These are phyloP conservation scores for Pygmarrhopalites habei DNA, from an alignment of 1,140 invertebrate species.

Conservation along the genomic window DNA sequence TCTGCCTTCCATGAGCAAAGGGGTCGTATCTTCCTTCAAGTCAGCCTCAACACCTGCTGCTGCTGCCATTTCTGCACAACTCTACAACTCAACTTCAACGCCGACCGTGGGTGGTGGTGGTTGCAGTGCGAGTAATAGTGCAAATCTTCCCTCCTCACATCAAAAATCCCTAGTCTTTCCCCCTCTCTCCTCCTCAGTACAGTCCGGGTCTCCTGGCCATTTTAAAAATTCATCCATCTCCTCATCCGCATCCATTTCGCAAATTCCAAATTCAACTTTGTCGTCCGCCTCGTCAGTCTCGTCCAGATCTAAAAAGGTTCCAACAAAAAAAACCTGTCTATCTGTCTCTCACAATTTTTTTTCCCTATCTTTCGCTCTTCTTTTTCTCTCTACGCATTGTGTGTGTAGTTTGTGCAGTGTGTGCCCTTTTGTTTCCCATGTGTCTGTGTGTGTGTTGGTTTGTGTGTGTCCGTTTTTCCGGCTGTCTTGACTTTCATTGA, in stretches of 20 bases:
- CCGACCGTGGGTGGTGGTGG: not conserved
- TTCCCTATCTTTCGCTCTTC: not conserved
- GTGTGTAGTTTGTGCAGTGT: not conserved
- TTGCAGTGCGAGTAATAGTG: not conserved
- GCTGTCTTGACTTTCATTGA: too few relatives aligned
- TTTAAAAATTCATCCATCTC: not conserved
- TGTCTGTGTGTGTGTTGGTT: too few relatives aligned
- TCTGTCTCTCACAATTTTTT: slow-evolving; percentile 2
- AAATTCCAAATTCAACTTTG: slow-evolving; percentile 4
- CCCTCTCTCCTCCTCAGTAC: not conserved
- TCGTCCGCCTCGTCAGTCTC: slow-evolving; percentile 13
- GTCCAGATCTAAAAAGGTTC: slow-evolving; percentile 35
- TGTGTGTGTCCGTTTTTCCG: too few relatives aligned
- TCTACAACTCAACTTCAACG: not conserved
- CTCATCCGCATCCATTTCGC: not conserved
- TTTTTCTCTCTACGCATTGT: slow-evolving; percentile 42
- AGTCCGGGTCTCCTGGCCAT: not conserved
- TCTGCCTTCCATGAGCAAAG: slow-evolving; percentile 31
- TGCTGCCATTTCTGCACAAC: slow-evolving; percentile 13
- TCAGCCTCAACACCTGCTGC: slow-evolving; percentile 17
- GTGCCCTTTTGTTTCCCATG: too few relatives aligned
- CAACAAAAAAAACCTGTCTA: not conserved
- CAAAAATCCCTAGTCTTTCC: not conserved
- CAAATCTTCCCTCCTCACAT: too few relatives aligned
- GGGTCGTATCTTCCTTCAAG: slow-evolving; percentile 28